These are phyloP conservation scores for Ectropis crepuscularia DNA, from an alignment of 2,888 invertebrate genomes.

Conservation along the genomic window DNA sequence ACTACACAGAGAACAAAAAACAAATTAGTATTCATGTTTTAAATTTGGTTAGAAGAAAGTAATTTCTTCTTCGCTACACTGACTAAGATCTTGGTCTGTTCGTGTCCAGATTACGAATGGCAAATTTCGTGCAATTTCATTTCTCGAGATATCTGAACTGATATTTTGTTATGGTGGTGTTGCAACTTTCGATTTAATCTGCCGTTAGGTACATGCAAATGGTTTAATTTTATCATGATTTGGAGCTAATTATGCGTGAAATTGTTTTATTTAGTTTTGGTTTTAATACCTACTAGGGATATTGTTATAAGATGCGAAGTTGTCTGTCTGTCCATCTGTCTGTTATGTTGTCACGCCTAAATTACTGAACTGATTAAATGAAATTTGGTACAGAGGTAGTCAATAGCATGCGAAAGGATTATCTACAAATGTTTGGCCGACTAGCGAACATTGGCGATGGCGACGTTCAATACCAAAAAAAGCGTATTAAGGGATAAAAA, in stretches of 20 bases:
- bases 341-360: too few species aligned
- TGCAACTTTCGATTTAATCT: conserved; percentile 32
- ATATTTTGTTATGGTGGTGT: conserved; percentile 22
- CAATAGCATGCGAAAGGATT: too few species aligned
- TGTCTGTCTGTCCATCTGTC: too few species aligned
- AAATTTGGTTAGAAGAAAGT: conserved; percentile 9
- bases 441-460: too few species aligned
- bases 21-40: conserved; percentile 17
- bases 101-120: conserved; percentile 34
- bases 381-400: too few species aligned
- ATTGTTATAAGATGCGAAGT: too few species aligned
- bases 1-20: conserved; percentile 17
- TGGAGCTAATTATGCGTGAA: conserved; percentile 16
- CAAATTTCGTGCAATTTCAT: conserved; percentile 25
- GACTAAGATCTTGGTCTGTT: conserved; percentile 14
- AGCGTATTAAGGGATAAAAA: too few species aligned
- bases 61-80: conserved; percentile 13
- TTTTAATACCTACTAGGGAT: neutral
- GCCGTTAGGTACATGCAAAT: conserved; percentile 27
- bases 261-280: conserved; percentile 16
- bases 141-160: conserved; percentile 30
- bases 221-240: conserved; percentile 19
- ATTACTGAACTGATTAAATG: too few species aligned
- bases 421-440: too few species aligned
- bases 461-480: too few species aligned